Evolutionary conservation across 2,888 invertebrate species (phyloP).

Genomic region (Fragum sueziense): DNA sequence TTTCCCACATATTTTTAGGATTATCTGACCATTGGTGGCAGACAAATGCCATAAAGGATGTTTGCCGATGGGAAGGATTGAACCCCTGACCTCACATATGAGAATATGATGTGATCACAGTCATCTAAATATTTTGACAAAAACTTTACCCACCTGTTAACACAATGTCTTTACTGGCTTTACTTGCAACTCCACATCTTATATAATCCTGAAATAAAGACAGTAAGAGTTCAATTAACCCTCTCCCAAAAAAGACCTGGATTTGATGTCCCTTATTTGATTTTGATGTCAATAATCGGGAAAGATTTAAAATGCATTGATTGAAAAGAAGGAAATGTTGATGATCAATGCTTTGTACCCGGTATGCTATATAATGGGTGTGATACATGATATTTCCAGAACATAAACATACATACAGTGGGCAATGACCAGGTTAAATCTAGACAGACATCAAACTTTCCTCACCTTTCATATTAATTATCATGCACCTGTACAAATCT

Average conservation of each 20-base stretch:
- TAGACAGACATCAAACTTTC: conserved; percentile 25
- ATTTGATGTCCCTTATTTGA: background rate
- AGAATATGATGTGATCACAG: no score
- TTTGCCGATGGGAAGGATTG: no score
- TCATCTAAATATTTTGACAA: no score
- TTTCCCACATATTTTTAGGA: no score
- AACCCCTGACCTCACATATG: no score
- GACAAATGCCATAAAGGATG: no score
- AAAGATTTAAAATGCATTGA: background rate
- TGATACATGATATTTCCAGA: background rate
- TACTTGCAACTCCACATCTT: conserved; percentile 90
- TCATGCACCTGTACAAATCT: conserved; percentile 12
- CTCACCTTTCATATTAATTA: conserved; percentile 41
- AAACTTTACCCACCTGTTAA: conserved; percentile 76
- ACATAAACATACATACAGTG: conserved; percentile 1
- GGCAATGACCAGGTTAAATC: conserved; percentile 28
- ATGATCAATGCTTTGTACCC: background rate
- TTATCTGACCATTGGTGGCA: no score
- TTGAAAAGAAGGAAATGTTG: background rate
- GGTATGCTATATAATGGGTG: background rate
- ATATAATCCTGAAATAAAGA: conserved; percentile 88
- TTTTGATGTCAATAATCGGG: no score
- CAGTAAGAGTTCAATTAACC: background rate
- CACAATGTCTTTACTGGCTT: conserved; percentile 83
- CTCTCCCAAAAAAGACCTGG: background rate